Percentiles rank a stretch among this genome's conserved stretches.
phyloP scores from a whole-genome alignment of 2,888 invertebrate genomes.

The Hypselothyrea guttata region DNA sequence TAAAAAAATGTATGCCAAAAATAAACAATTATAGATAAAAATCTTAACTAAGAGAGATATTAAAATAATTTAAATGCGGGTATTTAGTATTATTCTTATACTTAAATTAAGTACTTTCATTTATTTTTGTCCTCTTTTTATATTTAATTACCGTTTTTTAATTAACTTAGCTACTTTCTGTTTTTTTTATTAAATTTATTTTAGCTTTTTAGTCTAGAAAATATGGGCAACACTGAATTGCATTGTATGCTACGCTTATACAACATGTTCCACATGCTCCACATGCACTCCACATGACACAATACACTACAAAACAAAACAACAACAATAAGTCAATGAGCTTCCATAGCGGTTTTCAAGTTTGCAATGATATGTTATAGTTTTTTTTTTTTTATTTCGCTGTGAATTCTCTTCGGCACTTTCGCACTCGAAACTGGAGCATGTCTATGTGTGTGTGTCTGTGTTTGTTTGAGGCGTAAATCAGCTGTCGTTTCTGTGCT shows the following conservation, averaged over 20 bases:
- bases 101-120: too few relatives aligned
- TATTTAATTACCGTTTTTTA: too few relatives aligned
- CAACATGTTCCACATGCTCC: slow-evolving; percentile 54
- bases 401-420: slow-evolving; percentile 28
- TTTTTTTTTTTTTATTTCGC: slow-evolving; percentile 1
- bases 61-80: too few relatives aligned
- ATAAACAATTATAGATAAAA: too few relatives aligned
- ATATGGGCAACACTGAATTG: slow-evolving; percentile 26
- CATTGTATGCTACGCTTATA: slow-evolving; percentile 38
- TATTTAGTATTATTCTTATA: too few relatives aligned
- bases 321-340: slow-evolving; percentile 19
- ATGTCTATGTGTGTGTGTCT: slow-evolving; percentile 8
- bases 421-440: slow-evolving; percentile 51
- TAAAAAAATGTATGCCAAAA: too few relatives aligned
- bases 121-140: too few relatives aligned
- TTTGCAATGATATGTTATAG: slow-evolving; percentile 26
- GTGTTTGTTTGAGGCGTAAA: slow-evolving; percentile 32
- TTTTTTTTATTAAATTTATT: too few relatives aligned
- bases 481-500: slow-evolving; percentile 37
- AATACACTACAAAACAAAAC: slow-evolving; percentile 29
- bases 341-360: slow-evolving; percentile 24
- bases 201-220: too few relatives aligned
- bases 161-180: too few relatives aligned
- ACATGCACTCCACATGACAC: slow-evolving; percentile 52
- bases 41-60: too few relatives aligned